Evolutionary conservation across 2,888 invertebrate genomes (phyloP), one percentile per base, ranked within the genome.

Genomic region (Trimorus sp.): DNA sequence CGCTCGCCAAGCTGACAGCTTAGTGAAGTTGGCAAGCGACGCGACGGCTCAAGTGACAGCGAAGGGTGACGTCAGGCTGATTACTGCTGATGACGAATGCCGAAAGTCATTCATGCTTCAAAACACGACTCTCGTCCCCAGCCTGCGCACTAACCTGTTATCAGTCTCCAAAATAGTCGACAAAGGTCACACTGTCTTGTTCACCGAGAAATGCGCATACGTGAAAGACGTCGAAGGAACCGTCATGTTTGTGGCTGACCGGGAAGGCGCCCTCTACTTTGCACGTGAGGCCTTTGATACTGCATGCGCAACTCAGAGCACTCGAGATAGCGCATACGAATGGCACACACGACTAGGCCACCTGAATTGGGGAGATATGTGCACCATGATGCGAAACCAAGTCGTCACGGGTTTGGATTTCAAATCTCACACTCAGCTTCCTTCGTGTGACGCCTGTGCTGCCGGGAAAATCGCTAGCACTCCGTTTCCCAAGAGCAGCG

Each of bases 101-200:
- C 8, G 5, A 5, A 38, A 38, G 8, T 38, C 38, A 5, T 7
- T 38, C 38, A 38, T 8, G 7, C 15, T n/a, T 7, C 62, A 81
- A 51, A 40, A 83, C 14, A 66, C 81, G 1, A 59, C 84, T 5
- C 80, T 59, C 15, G 83, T 84, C 36, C 85, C 83, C 0, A 73
- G 84, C 59, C 49, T 84, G 0, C 59, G 84, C 12, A 80, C 83
- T 5, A 85, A 86, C 54, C 40, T 85, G 0, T 51, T 84, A 15
- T 85, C 83, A 0, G 73, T 86, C 1, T 79, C 80, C 0, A 84
- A 83, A 60, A 83, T 85, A 6, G 79, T 82, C 7, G 80, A 83
- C 58, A 65, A 66, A 7, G 75, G 54, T 1, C 56, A 77, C 49
- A 54, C 62, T 5, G 80, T 84, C 0, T 48, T 53, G 16, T 86